Evolutionary conservation across 1,140 invertebrate genomes (phyloP), one percentile per base, ranked within the genome.

Genomic region (Lordiphosa mommai): DNA sequence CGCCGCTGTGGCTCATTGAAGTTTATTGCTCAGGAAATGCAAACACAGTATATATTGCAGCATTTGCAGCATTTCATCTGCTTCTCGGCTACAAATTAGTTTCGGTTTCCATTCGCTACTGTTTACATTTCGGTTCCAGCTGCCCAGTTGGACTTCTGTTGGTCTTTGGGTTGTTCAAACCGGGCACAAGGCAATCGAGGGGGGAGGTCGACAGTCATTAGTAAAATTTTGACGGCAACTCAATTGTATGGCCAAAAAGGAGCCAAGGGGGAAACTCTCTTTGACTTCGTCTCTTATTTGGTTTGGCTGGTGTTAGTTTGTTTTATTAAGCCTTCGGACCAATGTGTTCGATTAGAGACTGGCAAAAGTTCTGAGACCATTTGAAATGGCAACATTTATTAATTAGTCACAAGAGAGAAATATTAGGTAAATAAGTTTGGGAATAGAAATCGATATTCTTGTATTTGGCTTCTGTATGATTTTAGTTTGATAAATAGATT

Each of bases 1-100:
- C 65, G 49, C 44, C 71, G 48, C 58, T 59, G 65, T 57, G 59
- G 52, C 65, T 70, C 76, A 80, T 82, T 80, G 61, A 59, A 70
- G 71, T 76, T 80, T 80, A 80, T 82, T 71, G 76, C 76, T 76
- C 56, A 56, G 66, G 58, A 82, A 74, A 82, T 63, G 76, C 76
- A 80, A 80, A 82, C 76, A 68, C 49, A 52, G 43, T 56, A 77
- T 77, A 77, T 67, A 66, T 80, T 80, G 61, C 65, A 56, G 53
- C 43, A 82, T 82, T 74, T 48, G 43, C 41, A 60, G 36, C 74
- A 59, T 61, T 61, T 48, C 55, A 44, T 50, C 55, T 61, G 52
- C 41, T 58, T 29, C 29, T 49, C 44, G 55, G 53, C 61, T 59
- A 79, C 76, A 80, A 80, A 80, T 80, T 80, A 80, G 76, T 82